Conservation (phyloP, 1,140 invertebrate genomes). For the Ips typographus region DNA sequence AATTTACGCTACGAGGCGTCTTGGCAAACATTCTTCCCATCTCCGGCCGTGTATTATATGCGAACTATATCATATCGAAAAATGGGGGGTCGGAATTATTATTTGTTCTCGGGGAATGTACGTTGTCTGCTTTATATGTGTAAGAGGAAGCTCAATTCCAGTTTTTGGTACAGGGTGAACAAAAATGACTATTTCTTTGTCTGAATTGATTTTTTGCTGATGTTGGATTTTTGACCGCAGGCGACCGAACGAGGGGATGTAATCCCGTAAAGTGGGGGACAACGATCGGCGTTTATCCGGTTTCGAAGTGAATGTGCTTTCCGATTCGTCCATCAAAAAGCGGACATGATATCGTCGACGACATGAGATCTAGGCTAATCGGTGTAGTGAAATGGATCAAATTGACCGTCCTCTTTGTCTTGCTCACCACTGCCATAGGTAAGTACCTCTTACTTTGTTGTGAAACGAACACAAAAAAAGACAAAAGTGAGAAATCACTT, state of each 20-base stretch:
- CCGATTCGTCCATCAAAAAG: slow-evolving; percentile 39
- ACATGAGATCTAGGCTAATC: slow-evolving; percentile 42
- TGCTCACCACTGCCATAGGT: slow-evolving; percentile 42
- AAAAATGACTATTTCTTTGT: too few relatives aligned
- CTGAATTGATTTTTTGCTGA: too few relatives aligned
- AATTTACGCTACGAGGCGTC: not conserved
- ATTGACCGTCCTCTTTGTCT: slow-evolving; percentile 36
- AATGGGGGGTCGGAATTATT: too few relatives aligned
- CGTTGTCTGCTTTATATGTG: too few relatives aligned
- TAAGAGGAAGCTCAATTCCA: too few relatives aligned
- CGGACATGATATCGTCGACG: slow-evolving; percentile 46
- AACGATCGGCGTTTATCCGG: slow-evolving; percentile 31
- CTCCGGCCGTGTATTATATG: not conserved
- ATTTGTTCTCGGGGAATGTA: too few relatives aligned
- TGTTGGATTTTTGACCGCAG: not conserved
- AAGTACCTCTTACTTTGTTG: slow-evolving; percentile 17
- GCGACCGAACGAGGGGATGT: slow-evolving; percentile 18
- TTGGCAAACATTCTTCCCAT: not conserved
- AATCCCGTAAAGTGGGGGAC: slow-evolving; percentile 23
- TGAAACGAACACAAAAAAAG: not conserved
- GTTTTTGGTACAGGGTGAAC: too few relatives aligned
- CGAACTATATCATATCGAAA: too few relatives aligned
- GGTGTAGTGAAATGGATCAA: slow-evolving; percentile 43
- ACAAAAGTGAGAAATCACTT: not conserved
- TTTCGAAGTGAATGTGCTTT: slow-evolving; percentile 40